Conservation (phyloP, 2,113 vertebrate species). For the Platycercus adscitus region DNA sequence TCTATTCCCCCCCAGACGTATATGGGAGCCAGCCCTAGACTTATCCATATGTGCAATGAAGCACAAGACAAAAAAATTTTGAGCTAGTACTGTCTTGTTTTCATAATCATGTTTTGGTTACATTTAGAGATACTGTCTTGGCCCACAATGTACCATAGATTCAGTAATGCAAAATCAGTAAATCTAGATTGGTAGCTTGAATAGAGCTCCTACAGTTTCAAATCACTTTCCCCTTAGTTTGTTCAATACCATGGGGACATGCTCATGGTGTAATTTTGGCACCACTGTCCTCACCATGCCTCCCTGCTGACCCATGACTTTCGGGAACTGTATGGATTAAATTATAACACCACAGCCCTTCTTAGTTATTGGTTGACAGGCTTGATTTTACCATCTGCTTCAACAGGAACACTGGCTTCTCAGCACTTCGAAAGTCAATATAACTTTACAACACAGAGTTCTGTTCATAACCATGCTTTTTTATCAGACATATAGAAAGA, state of each 20-base stretch:
- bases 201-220: neutral
- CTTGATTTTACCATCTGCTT: neutral
- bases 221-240: neutral
- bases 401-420: neutral
- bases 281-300: neutral
- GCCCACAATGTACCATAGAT: neutral
- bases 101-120: neutral
- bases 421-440: neutral
- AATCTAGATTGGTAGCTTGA: neutral
- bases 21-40: neutral
- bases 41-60: neutral
- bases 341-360: neutral
- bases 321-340: neutral
- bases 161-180: neutral
- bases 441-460: neutral
- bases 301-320: neutral
- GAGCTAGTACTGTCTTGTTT: neutral
- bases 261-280: neutral
- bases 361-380: neutral
- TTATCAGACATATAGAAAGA: neutral
- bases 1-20: fast-evolving
- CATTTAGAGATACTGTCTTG: neutral
- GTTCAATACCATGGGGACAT: neutral
- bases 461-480: neutral
- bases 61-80: neutral